Base-by-base conservation (phyloP, 2,797 vertebrate genomes). In the Chromobotia macracanthus region DNA sequence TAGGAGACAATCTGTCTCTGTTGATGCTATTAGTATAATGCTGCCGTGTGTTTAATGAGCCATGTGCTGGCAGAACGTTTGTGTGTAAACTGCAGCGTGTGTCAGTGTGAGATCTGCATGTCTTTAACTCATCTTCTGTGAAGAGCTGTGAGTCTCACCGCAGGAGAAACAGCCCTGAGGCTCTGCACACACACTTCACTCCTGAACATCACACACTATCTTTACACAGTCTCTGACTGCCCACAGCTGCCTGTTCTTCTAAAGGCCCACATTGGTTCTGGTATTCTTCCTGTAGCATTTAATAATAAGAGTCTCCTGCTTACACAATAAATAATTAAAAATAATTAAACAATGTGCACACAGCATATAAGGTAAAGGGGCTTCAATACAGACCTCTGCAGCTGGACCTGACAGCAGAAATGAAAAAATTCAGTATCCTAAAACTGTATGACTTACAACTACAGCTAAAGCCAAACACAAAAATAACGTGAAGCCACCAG, bases 1-100 rank as follows among this genome's bases (percentile, higher is more conserved):
- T 65, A 83, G 67, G 46, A 95, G 95, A 95, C 92, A 95, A 92
- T 92, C 94, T 92, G 94, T 96, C 96, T 96, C 96, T 97, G 96
- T 96, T 93, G 94, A 96, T 92, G 94, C 95, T 93, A 93, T 96
- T 95, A 92, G 95, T 95, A 94, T 95, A 95, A 97, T 97, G 96
- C 97, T 94, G 94, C 95, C 93, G 91, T 93, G 93, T 95, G 94
- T 95, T 93, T 97, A 98, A 98, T 96, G 96, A 96, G 89, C 95
- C 96, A 92, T 96, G 88, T 82, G 85, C 91, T 93, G 92, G 93
- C 95, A 94, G 92, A 87, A 76, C 90, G 67, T 87, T 70, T 87
- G 87, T 89, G 91, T 90, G 92, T 93, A 90, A 92, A 89, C 91
- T 93, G 89, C 88, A 93, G 79, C 92, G 91, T 92, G 92, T 90